phyloP scores from a whole-genome alignment of 2,888 invertebrate genomes.

The Neoascia interrupta region DNA sequence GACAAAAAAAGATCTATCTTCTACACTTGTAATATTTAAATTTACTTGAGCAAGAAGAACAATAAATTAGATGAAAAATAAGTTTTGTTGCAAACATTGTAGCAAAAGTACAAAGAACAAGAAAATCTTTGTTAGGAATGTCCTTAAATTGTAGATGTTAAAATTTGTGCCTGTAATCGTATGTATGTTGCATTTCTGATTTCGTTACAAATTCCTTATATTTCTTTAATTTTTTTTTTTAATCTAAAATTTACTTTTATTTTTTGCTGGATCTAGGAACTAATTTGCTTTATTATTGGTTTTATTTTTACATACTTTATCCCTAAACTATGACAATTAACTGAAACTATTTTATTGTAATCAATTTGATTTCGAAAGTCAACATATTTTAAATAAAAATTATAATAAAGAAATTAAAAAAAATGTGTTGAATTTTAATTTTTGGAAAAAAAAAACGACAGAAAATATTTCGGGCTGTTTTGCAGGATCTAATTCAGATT shows the following conservation, averaged over 20 bases:
- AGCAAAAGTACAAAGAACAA: background rate
- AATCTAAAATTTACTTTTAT: constrained; percentile 15
- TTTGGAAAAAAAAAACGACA: too few relatives aligned
- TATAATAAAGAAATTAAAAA: too few relatives aligned
- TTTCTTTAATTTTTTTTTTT: constrained; percentile 23
- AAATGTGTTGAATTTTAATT: too few relatives aligned
- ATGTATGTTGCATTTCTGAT: constrained; percentile 60
- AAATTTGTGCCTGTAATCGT: constrained; percentile 53
- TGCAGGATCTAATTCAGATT: too few relatives aligned
- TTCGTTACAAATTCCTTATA: constrained; percentile 33
- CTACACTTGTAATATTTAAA: constrained; percentile 42
- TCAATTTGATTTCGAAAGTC: constrained; percentile 58
- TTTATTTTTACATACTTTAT: constrained; percentile 7
- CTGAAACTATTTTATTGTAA: constrained; percentile 61
- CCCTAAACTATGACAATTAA: constrained; percentile 47
- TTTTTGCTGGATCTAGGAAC: constrained; percentile 55
- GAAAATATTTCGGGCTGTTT: too few relatives aligned
- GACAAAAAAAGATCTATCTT: constrained; percentile 16
- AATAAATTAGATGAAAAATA: constrained; percentile 10
- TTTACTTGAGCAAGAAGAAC: too few relatives aligned
- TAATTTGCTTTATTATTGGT: constrained; percentile 19
- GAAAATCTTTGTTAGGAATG: constrained; percentile 24
- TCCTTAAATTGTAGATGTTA: constrained; percentile 42
- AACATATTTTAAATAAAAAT: constrained; percentile 64
- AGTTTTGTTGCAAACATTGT: background rate